Base-by-base conservation (phyloP, 2,888 invertebrate genomes). In the Trachelus tabidus region DNA sequence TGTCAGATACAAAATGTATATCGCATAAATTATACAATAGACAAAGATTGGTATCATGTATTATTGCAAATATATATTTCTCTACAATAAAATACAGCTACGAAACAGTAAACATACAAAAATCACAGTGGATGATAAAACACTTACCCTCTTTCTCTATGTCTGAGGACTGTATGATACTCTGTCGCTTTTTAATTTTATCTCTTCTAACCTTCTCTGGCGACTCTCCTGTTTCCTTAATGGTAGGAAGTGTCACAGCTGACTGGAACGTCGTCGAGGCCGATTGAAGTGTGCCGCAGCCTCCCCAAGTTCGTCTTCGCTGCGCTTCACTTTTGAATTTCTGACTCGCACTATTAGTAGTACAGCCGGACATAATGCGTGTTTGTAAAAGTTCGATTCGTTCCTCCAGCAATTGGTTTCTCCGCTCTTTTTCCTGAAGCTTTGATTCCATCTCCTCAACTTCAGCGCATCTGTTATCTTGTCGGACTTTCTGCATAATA, bases 241-340 rank as follows among this genome's bases (percentile, higher is more conserved):
- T 85, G 0, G 85, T 84, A 6, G 83, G 85, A 11, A 84, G 71
- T 23, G 69, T 73, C 37, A 78, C 73, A 31, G 76, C 74, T 9
- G 9, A 11, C 73, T 33, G 80, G 23, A 76, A 74, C 73, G 76
- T 74, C n/a, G 76, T 40, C 73, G 73, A 73, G 23, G 77, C 81
- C 15, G 79, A 35, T 73, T 76, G n/a, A 68, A 68, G 69, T 37
- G 81, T 69, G 1, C 82, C 79, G 31, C 77, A 81, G 35, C 90
- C 90, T 11, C 90, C 87, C 88, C 91, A 91, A 11, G 91, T 92
- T 12, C 89, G 86, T 80, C 91, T 85, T 71, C 91, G 83, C 75
- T 84, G 86, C 23, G 85, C 83, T 56, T 79, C 86, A 3, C n/a
- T 76, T 74, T 86, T 87, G 30, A 81, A 81, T 15, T 80, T 80